Percentiles rank a stretch among this genome's conserved stretches.
These are phyloP conservation scores for Therioaphis trifolii DNA, from an alignment of 2,888 invertebrate genomes.

Conservation along the genomic window DNA sequence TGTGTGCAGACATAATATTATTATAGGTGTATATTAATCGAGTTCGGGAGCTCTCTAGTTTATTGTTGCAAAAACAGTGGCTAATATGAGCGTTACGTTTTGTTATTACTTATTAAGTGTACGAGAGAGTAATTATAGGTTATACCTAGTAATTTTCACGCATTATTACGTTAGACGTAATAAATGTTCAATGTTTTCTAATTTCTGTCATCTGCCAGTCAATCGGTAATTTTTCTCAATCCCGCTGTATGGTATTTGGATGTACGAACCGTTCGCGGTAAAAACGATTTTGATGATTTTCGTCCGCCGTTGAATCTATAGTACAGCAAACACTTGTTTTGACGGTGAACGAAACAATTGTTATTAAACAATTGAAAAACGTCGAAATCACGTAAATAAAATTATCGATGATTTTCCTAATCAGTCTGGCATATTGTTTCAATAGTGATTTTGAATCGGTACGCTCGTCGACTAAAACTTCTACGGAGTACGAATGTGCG, in stretches of 20 bases:
- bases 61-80: slow-evolving; percentile 15
- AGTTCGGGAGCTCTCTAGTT: slow-evolving; percentile 21
- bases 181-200: slow-evolving; percentile 29
- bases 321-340: no score
- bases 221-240: not conserved
- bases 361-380: no score
- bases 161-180: not conserved
- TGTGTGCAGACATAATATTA: no score
- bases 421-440: no score
- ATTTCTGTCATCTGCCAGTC: not conserved
- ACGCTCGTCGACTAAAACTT: no score
- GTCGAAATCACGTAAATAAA: no score
- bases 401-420: no score
- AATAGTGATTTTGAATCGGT: no score
- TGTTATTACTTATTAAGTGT: not conserved
- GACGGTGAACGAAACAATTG: no score
- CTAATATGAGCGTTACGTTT: slow-evolving; percentile 10
- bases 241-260: not conserved
- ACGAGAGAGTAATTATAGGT: not conserved
- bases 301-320: no score
- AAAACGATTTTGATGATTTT: not conserved
- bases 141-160: not conserved
- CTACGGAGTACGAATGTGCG: no score
- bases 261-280: not conserved
- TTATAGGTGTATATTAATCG: not conserved